These are phyloP conservation scores for Calephelis virginiensis DNA, from an alignment of 1,140 invertebrate genomes.

Conservation along the genomic window DNA sequence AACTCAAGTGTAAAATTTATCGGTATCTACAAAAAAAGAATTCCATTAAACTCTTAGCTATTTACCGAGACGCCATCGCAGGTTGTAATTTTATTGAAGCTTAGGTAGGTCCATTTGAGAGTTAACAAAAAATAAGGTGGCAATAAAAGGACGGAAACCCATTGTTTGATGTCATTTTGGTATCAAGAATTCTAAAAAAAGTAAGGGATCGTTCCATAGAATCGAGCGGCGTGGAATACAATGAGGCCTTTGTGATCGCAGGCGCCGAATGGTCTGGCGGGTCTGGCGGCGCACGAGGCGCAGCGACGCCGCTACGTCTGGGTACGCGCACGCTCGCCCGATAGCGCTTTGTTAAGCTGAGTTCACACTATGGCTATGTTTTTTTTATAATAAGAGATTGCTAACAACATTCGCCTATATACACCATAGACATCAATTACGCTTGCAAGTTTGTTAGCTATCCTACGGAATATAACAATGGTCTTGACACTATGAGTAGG, in stretches of 20 bases:
- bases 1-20: neutral
- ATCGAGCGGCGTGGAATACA: slow-evolving; percentile 60
- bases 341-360: too few relatives aligned
- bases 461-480: too few relatives aligned
- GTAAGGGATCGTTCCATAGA: slow-evolving; percentile 60
- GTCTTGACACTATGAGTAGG: too few relatives aligned
- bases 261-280: slow-evolving; percentile 73
- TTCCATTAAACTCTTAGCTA: slow-evolving; percentile 15
- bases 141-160: slow-evolving; percentile 78
- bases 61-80: slow-evolving; percentile 46
- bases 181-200: slow-evolving; percentile 68
- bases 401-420: too few relatives aligned
- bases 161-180: slow-evolving; percentile 74
- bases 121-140: slow-evolving; percentile 74
- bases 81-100: slow-evolving; percentile 66
- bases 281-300: slow-evolving; percentile 40
- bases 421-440: too few relatives aligned
- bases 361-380: too few relatives aligned
- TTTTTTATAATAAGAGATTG: too few relatives aligned
- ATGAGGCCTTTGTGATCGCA: slow-evolving; percentile 69
- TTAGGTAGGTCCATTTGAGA: slow-evolving; percentile 65
- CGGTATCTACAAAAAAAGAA: slow-evolving; percentile 8
- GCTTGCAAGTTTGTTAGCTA: too few relatives aligned
- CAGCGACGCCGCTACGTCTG: slow-evolving; percentile 50
- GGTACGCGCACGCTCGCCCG: neutral